Evolutionary conservation across 2,797 vertebrate species (phyloP).

Genomic region (Toxotes lorentzi): DNA sequence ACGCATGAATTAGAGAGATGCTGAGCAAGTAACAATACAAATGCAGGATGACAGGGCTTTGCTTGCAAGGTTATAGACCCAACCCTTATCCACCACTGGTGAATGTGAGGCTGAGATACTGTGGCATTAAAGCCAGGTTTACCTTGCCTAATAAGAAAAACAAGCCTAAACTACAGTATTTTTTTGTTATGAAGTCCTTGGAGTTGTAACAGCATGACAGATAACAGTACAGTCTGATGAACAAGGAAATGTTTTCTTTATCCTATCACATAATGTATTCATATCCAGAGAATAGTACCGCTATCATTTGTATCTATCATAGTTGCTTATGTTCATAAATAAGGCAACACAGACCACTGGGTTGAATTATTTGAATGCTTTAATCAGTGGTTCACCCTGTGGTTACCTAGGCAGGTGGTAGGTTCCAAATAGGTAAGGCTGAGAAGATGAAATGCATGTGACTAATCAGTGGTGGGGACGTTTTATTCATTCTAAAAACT

Average conservation of each 20-base stretch:
- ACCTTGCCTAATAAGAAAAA: conserved; percentile 7
- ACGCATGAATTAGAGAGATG: conserved; percentile 52
- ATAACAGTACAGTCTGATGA: neutral
- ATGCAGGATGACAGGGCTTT: conserved; percentile 20
- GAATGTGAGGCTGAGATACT: conserved; percentile 4
- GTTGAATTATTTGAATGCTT: neutral
- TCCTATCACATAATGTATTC: neutral
- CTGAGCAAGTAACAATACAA: conserved; percentile 37
- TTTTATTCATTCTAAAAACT: no score
- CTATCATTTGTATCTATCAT: neutral
- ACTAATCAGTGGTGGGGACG: no score
- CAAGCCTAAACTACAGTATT: neutral
- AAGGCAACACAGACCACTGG: neutral
- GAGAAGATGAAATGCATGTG: neutral
- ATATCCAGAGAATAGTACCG: neutral
- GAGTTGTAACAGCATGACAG: neutral
- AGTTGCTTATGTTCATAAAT: neutral
- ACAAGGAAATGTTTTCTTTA: neutral
- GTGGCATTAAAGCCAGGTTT: conserved; percentile 10
- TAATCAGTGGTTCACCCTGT: neutral
- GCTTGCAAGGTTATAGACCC: conserved; percentile 24
- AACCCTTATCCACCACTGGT: neutral
- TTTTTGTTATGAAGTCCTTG: conserved; percentile 9
- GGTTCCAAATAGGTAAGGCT: neutral
- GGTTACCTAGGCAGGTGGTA: conserved; percentile 11